Conservation (phyloP, 2,797 vertebrate genomes). For the Acridotheres tristis region DNA sequence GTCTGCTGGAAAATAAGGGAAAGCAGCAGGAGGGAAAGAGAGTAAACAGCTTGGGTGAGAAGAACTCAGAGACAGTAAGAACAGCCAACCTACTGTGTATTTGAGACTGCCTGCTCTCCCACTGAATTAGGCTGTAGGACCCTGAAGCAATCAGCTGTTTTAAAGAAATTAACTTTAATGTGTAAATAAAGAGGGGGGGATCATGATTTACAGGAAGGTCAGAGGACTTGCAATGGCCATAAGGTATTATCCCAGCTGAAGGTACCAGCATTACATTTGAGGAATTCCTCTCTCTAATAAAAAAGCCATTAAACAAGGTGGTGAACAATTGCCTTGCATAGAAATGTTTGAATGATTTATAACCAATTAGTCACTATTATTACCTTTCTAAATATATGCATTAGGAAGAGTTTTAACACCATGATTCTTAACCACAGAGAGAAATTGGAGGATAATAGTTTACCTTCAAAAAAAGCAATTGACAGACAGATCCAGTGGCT, state of each 20-base stretch:
- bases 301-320: not conserved
- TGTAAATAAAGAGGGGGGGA: not conserved
- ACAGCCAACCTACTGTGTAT: rapidly evolving
- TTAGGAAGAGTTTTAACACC: constrained; percentile 6
- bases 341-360: constrained; percentile 15
- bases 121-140: not conserved
- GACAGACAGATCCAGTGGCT: not conserved
- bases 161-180: not conserved
- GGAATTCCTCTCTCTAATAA: not conserved
- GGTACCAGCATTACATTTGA: not conserved
- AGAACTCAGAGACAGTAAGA: not conserved
- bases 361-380: not conserved
- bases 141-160: not conserved
- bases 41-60: not conserved
- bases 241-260: not conserved
- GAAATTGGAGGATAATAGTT: constrained; percentile 12
- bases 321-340: not conserved
- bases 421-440: constrained; percentile 6
- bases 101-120: not conserved
- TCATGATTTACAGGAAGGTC: not conserved
- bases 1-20: not conserved
- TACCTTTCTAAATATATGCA: not conserved
- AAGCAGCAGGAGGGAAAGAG: not conserved
- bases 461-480: not conserved
- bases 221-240: rapidly evolving